Percentiles rank a stretch among this genome's conserved stretches.
phyloP scores from a whole-genome alignment of 2,888 invertebrate species.

The Lymantria monacha region DNA sequence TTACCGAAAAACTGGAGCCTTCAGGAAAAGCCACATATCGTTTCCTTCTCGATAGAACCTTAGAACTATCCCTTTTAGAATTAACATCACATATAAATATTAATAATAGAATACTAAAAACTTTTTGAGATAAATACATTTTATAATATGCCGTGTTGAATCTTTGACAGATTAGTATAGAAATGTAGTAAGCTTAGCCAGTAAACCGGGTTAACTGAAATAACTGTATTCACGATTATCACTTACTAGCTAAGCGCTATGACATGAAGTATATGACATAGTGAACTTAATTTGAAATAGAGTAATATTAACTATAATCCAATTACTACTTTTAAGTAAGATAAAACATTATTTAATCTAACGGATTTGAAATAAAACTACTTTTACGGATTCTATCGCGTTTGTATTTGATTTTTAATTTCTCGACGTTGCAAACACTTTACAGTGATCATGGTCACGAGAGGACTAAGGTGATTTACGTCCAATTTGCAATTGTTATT shows the following conservation, averaged over 20 bases:
- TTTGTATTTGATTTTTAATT: too few species aligned
- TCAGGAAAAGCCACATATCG: constrained; percentile 87
- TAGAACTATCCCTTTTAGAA: constrained; percentile 7
- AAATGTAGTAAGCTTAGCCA: constrained; percentile 15
- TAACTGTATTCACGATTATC: constrained; percentile 30
- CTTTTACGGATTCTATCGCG: too few species aligned
- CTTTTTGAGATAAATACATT: constrained; percentile 15
- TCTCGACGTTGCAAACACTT: too few species aligned
- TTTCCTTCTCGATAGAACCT: constrained; percentile 77
- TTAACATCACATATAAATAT: constrained; percentile 9
- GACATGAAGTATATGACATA: constrained; percentile 26
- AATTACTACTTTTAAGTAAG: background rate
- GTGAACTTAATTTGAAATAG: constrained; percentile 16
- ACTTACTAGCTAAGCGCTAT: constrained; percentile 12
- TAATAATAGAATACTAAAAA: constrained; percentile 12
- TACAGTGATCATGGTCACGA: too few species aligned
- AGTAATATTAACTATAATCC: background rate
- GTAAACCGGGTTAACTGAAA: constrained; percentile 11
- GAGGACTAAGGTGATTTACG: too few species aligned
- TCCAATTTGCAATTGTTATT: too few species aligned
- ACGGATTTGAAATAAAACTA: too few species aligned
- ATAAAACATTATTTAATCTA: too few species aligned
- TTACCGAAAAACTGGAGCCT: constrained; percentile 87
- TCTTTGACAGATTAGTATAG: constrained; percentile 3
- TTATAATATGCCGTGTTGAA: constrained; percentile 6